These are phyloP conservation scores for Protodeltote pygarga DNA, from an alignment of 2,888 invertebrate genomes.

Conservation along the genomic window DNA sequence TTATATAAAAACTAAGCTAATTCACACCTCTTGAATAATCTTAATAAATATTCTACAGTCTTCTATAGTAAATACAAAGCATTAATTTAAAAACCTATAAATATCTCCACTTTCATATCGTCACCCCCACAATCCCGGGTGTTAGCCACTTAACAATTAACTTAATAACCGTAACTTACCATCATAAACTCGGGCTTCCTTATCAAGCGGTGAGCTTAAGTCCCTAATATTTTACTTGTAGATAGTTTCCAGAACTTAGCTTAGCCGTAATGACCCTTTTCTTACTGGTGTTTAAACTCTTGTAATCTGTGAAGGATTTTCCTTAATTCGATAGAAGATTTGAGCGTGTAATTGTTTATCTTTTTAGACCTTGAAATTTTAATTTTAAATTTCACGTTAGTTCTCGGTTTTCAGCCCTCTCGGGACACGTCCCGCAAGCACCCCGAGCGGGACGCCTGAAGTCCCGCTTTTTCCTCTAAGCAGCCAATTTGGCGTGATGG, in stretches of 20 bases:
- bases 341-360: neutral
- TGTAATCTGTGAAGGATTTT: neutral
- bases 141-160: constrained; percentile 40
- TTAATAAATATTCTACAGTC: no score
- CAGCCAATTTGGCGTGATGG: no score
- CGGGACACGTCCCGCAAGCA: no score
- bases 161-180: constrained; percentile 30
- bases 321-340: neutral
- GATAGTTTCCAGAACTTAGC: constrained; percentile 25
- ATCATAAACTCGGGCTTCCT: constrained; percentile 21
- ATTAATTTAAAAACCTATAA: constrained; percentile 14
- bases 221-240: constrained; percentile 33
- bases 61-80: constrained; percentile 3
- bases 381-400: neutral
- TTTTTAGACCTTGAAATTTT: no score
- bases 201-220: constrained; percentile 35
- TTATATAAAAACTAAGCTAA: no score
- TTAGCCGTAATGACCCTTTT: constrained; percentile 4
- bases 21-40: no score
- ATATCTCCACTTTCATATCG: constrained; percentile 32
- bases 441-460: no score
- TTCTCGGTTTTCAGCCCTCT: no score
- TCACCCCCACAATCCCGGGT: constrained; percentile 14
- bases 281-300: neutral
- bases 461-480: no score